These are phyloP conservation scores for Echinometra lucunter DNA, from an alignment of 53 echinoderm and acorn worm species.

Conservation along the genomic window DNA sequence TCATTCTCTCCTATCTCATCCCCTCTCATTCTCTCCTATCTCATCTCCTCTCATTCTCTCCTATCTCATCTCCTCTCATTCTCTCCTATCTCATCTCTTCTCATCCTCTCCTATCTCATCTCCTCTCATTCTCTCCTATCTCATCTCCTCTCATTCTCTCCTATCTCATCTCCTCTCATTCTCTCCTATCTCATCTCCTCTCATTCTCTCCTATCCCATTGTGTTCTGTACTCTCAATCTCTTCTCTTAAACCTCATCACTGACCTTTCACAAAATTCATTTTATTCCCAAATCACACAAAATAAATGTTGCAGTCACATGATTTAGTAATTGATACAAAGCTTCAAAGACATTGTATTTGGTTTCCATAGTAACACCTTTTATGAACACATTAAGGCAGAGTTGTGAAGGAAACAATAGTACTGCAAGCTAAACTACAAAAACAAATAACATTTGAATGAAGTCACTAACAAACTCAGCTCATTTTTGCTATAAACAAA, in stretches of 20 bases:
- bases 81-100: neutral
- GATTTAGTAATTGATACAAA: neutral
- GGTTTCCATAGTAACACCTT: conserved; percentile 25
- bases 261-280: neutral
- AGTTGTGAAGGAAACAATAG: conserved; percentile 46
- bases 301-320: neutral
- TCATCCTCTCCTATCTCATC: neutral
- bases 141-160: neutral
- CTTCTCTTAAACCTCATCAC: neutral
- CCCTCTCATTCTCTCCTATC: neutral
- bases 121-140: neutral
- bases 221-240: neutral
- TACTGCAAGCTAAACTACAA: conserved; percentile 34
- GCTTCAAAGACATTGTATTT: conserved; percentile 29
- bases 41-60: neutral
- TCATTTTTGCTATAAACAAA: neutral
- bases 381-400: conserved; percentile 58
- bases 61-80: neutral
- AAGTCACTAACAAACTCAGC: neutral
- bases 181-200: neutral
- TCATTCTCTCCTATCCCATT: neutral
- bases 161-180: too few relatives aligned
- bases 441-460: neutral
- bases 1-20: neutral
- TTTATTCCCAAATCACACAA: neutral